phyloP scores from a whole-genome alignment of 2,797 vertebrate genomes.

The Microtus agrestis region DNA sequence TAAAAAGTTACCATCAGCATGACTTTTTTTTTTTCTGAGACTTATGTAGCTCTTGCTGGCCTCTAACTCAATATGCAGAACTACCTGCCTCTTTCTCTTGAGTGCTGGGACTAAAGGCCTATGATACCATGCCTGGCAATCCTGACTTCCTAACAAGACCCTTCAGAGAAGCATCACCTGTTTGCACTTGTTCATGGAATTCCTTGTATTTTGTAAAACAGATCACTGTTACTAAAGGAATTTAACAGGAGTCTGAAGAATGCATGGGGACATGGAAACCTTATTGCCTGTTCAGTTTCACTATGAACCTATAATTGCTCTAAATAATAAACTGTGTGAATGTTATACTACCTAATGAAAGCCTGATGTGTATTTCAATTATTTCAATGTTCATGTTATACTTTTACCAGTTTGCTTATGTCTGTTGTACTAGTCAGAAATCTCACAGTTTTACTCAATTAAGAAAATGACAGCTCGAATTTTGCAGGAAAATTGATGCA shows the following conservation, averaged over 20 bases:
- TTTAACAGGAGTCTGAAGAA: neutral
- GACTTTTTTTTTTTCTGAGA: neutral
- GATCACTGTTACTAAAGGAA: neutral
- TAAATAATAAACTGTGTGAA: neutral
- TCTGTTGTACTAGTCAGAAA: neutral
- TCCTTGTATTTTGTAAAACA: neutral
- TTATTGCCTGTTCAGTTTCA: neutral
- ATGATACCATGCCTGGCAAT: neutral
- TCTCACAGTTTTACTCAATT: neutral
- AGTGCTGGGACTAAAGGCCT: neutral
- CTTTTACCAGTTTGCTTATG: neutral
- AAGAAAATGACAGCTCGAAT: neutral
- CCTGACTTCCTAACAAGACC: neutral
- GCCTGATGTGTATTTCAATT: neutral
- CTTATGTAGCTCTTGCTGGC: neutral
- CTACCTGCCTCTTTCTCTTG: too few species aligned
- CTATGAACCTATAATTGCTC: neutral
- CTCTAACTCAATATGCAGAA: neutral
- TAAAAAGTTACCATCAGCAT: neutral
- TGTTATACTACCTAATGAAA: neutral
- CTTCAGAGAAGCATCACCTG: neutral
- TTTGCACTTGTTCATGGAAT: neutral
- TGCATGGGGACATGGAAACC: neutral
- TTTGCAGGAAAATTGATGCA: too few species aligned
- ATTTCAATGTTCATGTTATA: neutral